Conservation (phyloP, 2,888 invertebrate species). For the Malachius bipustulatus region DNA sequence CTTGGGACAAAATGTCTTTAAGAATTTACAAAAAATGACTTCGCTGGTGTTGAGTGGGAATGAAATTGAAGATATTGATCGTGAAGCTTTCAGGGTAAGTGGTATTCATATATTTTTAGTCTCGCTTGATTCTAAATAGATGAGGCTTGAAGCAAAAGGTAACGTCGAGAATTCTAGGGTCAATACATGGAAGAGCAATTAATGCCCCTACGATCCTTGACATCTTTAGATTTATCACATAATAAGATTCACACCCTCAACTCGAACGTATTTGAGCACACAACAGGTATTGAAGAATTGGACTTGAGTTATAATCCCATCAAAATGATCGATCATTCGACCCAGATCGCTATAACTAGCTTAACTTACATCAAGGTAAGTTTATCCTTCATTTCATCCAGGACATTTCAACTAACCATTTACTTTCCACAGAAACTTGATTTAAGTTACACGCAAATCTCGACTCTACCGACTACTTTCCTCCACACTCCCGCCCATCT, state of each 20-base stretch:
- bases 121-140: too few species aligned
- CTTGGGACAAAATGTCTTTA: constrained; percentile 52
- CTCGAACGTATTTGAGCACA: constrained; percentile 63
- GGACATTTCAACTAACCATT: too few species aligned
- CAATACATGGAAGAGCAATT: constrained; percentile 43
- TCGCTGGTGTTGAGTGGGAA: constrained; percentile 61
- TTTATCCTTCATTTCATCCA: too few species aligned
- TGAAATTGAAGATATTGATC: constrained; percentile 47
- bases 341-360: constrained; percentile 52
- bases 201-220: constrained; percentile 47
- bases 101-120: constrained; percentile 7
- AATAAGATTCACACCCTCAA: constrained; percentile 62
- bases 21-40: constrained; percentile 47
- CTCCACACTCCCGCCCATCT: constrained; percentile 56
- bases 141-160: constrained; percentile 17
- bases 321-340: constrained; percentile 48
- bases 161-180: constrained; percentile 49
- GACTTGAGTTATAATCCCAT: constrained; percentile 67
- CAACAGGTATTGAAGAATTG: constrained; percentile 50
- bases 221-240: constrained; percentile 50
- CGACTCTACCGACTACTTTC: constrained; percentile 49
- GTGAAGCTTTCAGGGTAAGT: constrained; percentile 56
- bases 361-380: constrained; percentile 52
- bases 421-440: constrained; percentile 60
- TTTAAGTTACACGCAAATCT: constrained; percentile 53